phyloP scores from a whole-genome alignment of 2,113 vertebrate species.

The Calyptomena viridis region DNA sequence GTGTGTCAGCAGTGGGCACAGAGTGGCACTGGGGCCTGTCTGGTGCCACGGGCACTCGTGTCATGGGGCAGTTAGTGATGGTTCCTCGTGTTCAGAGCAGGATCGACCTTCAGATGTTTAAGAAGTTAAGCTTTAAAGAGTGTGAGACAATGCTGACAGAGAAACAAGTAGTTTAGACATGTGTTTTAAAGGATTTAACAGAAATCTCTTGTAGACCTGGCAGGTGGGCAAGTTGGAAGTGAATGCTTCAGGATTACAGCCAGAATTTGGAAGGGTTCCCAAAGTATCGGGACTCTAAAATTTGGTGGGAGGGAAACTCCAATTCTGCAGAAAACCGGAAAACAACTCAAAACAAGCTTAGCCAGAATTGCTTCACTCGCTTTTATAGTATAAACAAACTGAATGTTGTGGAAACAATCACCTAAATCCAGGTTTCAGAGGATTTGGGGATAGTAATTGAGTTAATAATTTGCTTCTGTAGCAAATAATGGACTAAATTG shows the following conservation, averaged over 20 bases:
- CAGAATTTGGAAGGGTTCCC: not conserved
- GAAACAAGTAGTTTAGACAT: not conserved
- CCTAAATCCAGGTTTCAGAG: not conserved
- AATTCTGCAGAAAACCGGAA: not conserved
- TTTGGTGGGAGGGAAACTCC: not conserved
- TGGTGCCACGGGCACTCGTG: not conserved
- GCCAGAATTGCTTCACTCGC: not conserved
- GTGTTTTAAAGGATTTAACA: not conserved
- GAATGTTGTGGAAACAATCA: not conserved
- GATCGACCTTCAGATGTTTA: not conserved
- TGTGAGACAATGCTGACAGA: not conserved
- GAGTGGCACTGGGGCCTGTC: not conserved
- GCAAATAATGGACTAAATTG: not conserved
- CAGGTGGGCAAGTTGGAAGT: not conserved
- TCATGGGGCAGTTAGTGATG: accelerated
- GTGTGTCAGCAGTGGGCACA: not conserved
- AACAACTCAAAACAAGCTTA: not conserved
- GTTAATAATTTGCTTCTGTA: not conserved
- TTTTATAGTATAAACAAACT: not conserved
- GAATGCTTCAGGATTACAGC: not conserved
- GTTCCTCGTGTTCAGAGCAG: not conserved
- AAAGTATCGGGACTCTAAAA: not conserved
- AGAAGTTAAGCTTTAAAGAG: not conserved
- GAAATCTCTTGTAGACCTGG: not conserved
- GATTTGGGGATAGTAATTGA: not conserved